Evolutionary conservation across 2,797 vertebrate genomes (phyloP).

Genomic region (Sphenopsis melanotis): DNA sequence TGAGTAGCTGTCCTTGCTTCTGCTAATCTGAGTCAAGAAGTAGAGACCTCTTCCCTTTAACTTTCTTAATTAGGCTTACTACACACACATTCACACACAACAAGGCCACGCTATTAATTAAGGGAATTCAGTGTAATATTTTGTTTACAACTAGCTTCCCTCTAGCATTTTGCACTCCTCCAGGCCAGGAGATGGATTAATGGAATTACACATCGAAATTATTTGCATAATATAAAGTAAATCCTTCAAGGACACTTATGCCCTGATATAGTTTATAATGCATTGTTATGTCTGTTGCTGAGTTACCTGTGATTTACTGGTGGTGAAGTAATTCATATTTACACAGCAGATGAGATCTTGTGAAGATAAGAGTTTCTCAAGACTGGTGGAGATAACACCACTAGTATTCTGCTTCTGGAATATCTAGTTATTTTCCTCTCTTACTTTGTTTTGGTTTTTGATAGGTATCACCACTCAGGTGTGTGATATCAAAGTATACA

Average conservation of each 20-base stretch:
- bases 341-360: not conserved
- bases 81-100: fast-evolving
- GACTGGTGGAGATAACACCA: not conserved
- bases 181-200: not conserved
- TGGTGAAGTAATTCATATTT: not conserved
- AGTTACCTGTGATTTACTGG: not conserved
- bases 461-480: not conserved
- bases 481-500: not conserved
- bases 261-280: not conserved
- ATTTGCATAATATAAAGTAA: not conserved
- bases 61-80: not conserved
- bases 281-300: not conserved
- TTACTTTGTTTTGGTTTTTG: not conserved
- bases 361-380: slow-evolving; percentile 18
- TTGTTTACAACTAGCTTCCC: not conserved
- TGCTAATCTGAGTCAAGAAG: not conserved
- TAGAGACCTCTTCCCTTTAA: not conserved
- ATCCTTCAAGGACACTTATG: not conserved
- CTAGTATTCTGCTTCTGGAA: not conserved
- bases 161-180: not conserved
- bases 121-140: not conserved
- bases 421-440: not conserved
- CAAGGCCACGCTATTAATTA: not conserved
- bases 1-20: not conserved
- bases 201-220: not conserved